Evolutionary conservation across 53 echinoderm and acorn worm genomes (phyloP).

Genomic region (Stichopus horrens): DNA sequence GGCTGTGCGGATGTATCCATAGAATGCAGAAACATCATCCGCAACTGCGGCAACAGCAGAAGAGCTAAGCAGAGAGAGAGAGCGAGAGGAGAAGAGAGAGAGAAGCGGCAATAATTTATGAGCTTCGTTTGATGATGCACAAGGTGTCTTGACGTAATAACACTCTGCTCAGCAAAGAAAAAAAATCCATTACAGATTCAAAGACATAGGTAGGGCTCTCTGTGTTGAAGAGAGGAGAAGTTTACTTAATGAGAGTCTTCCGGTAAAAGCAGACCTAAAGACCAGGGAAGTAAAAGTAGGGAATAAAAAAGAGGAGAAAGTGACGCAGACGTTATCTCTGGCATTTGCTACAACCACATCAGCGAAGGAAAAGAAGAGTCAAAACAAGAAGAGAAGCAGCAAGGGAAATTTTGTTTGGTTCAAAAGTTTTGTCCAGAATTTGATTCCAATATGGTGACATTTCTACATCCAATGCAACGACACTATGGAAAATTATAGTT

Average conservation of each 20-base stretch:
- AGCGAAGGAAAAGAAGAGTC: background rate
- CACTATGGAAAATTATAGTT: slow-evolving; percentile 1
- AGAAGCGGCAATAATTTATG: slow-evolving; percentile 38
- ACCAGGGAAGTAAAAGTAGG: background rate
- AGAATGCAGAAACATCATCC: background rate
- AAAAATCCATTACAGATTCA: slow-evolving; percentile 37
- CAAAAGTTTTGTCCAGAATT: background rate
- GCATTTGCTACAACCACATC: no score
- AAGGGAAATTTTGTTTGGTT: background rate
- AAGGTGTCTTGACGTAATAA: slow-evolving; percentile 44
- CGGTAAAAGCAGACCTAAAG: background rate
- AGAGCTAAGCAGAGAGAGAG: background rate
- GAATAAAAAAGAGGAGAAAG: no score
- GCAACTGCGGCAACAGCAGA: background rate
- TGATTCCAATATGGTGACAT: background rate
- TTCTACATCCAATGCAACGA: background rate
- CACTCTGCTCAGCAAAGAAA: slow-evolving; percentile 20
- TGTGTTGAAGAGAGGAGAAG: slow-evolving; percentile 33
- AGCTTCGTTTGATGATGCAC: slow-evolving; percentile 36
- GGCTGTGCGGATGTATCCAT: slow-evolving; percentile 44
- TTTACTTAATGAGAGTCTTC: slow-evolving; percentile 34
- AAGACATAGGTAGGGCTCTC: background rate
- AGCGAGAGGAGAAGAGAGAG: slow-evolving; percentile 19
- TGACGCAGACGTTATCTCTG: no score
- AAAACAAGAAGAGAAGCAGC: background rate